Evolutionary conservation across 2,113 vertebrate genomes (phyloP).

Genomic region (Mustela lutreola): DNA sequence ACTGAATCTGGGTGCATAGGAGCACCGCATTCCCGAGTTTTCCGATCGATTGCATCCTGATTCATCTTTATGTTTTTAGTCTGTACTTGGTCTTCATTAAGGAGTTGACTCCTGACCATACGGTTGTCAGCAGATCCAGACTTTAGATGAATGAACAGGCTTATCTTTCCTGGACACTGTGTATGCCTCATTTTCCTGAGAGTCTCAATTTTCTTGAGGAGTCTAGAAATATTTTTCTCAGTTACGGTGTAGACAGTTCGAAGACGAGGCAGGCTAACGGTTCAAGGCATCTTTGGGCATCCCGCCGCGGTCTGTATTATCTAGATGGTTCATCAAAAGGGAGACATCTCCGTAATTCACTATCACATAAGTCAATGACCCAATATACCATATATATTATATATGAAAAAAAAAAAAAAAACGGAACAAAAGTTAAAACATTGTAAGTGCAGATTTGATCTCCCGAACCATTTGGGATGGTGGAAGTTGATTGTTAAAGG

Average conservation of each 20-base stretch:
- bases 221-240: neutral
- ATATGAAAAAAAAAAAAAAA: neutral
- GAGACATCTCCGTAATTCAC: neutral
- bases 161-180: neutral
- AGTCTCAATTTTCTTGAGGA: neutral
- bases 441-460: neutral
- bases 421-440: neutral
- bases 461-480: neutral
- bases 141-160: neutral
- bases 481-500: neutral
- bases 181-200: neutral
- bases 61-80: too few species aligned
- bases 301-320: neutral
- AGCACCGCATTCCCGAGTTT: neutral
- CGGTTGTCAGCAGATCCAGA: neutral
- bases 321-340: too few species aligned
- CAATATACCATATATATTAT: too few species aligned
- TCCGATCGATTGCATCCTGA: neutral
- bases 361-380: neutral
- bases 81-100: neutral
- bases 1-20: accelerated
- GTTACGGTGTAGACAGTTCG: neutral
- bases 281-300: neutral
- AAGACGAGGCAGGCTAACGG: neutral
- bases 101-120: too few species aligned